Evolutionary conservation across 2,888 invertebrate species (phyloP), one percentile per base, ranked within the genome.

Genomic region (Plusia festucae): DNA sequence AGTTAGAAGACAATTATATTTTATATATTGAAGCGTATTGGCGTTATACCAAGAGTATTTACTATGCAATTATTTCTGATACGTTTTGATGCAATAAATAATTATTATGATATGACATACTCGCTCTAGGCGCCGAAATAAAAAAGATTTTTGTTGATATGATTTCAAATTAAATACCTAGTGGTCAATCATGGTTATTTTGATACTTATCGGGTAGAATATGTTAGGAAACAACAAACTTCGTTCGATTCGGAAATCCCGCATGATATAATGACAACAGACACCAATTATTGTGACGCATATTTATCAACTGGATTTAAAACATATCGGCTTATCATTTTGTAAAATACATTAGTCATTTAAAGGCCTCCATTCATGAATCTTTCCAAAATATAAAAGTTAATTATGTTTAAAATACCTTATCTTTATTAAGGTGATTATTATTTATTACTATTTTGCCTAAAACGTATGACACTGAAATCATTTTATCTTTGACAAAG

Each of bases 61-160:
- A 49, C 46, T 49, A 49, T 49, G 46, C 46, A 49, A 49, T 16
- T 11, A 49, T 46, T 46, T 46, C 18, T 46, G 46, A 11, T 16
- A 49, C 46, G 18, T 49, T 49, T 49, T 49, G 46, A 20, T 20
- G 46, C 18, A 49, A 49, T 18, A 20, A 20, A 49, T 49, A 49
- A 49, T 24, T 3, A n/a, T 3, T 24, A 24, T 40, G 40, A n/a
- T n/a, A 34, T n/a, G 34, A 40, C n/a, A 40, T 2, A 40, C 34
- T 34, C 6, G 40, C 6, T 40, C 15, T n/a, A n/a, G n/a, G n/a
- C 6, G 40, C n/a, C 5, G 5, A n/a, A 0, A 0, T n/a, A n/a
- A 15, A 40, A 6, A n/a, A 15, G n/a, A n/a, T 40, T n/a, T 40
- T 6, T 3, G 24, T 3, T n/a, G 6, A n/a, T 30, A 30, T 1